Base-by-base conservation (phyloP, 2,797 vertebrate genomes). In the Sebastiscus tertius region DNA sequence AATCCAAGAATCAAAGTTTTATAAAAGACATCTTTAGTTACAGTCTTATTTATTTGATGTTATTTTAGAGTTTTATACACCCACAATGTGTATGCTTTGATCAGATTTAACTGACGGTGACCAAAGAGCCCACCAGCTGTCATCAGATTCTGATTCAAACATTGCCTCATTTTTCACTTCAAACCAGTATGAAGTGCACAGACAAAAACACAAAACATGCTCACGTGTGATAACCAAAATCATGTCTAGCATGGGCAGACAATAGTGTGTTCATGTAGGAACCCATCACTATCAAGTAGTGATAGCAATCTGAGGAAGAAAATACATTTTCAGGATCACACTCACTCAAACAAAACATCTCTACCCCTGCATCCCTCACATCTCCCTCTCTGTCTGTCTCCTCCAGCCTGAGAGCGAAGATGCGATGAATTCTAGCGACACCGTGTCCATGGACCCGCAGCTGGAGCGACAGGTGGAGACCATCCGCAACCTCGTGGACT, bases 391-490 rank as follows among this genome's bases (percentile, higher is more conserved):
- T 14, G 1, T 72, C 68, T 14, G 24, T 18, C 33, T 72, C 20
- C 33, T 74, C 11, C 88, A 96, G 95, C 55, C 88, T 0, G 97
- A 99, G 72, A 97, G 85, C 0, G 97, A 98, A 59, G 97, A 98
- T 0, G 88, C 94, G 0, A 94, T 86, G 0, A 96, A 93, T 61
- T 94, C 96, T 0, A 74, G 87, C 1, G 98, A 98, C 93, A 97
- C 96, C 0, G 97, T 99, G 72, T 98, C 98, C 92, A 99, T 99
- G 98, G 98, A 99, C 72, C 98, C 98, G 0, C 98, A 99, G 93
- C 96, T 99, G 86, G 98, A 99, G 70, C 91, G 98, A 13, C 97
- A 99, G 89, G 98, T 99, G 92, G 98, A 99, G 82, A 99, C 98
- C 90, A 99, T 99, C 86, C 96, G 98, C 3, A 99, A 99, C 94